A percentile compares a stretch with the other conserved stretches of the same genome.
phyloP scores from a whole-genome alignment of 1,140 invertebrate species.

The Acromyrmex charruanus region DNA sequence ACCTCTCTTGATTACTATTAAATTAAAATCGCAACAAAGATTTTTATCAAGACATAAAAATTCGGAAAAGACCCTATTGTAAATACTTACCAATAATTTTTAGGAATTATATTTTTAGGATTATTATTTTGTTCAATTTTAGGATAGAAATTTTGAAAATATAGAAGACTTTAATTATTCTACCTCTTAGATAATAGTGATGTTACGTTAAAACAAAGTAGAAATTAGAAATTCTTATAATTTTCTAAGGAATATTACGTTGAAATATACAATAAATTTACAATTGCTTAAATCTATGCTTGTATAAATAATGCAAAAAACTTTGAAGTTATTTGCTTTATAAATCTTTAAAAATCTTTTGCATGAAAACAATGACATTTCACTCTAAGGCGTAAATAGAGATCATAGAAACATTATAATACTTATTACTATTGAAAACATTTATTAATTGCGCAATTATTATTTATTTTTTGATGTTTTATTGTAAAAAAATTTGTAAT shows the following conservation, averaged over 20 bases:
- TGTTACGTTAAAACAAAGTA: neutral
- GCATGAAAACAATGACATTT: neutral
- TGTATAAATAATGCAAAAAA: neutral
- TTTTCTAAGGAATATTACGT: neutral
- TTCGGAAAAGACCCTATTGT: too few species aligned
- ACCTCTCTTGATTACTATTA: too few species aligned
- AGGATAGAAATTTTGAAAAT: neutral
- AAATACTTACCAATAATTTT: too few species aligned
- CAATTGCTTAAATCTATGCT: neutral
- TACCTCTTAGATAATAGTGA: neutral
- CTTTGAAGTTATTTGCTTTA: neutral
- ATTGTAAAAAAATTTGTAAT: neutral
- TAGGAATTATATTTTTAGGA: too few species aligned
- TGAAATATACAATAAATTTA: neutral
- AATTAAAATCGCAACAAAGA: too few species aligned
- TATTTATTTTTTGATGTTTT: neutral
- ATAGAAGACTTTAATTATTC: neutral
- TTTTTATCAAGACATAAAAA: too few species aligned
- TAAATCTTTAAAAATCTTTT: neutral
- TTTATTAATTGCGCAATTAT: neutral
- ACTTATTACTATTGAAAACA: neutral
- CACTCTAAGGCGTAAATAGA: neutral
- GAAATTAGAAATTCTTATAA: constrained; percentile 11
- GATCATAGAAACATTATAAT: neutral
- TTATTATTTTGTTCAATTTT: neutral